phyloP scores from a whole-genome alignment of 2,888 invertebrate genomes.

The Ashinkailepas kermadecensis region DNA sequence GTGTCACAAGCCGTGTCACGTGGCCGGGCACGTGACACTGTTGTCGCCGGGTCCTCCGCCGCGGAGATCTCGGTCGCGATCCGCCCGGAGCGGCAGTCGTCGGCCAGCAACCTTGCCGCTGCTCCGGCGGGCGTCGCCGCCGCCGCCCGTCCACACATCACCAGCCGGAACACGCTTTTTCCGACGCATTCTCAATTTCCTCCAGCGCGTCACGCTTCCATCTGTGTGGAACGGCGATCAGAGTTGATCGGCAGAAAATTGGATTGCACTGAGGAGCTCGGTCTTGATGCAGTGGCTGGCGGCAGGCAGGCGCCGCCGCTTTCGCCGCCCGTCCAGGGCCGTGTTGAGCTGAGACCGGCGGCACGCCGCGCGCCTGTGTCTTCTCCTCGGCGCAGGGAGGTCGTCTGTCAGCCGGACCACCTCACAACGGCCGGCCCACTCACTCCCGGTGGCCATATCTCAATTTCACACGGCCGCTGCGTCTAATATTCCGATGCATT shows the following conservation, averaged over 20 bases:
- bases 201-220: neutral
- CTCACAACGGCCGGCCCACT: too few species aligned
- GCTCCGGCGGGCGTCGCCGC: neutral
- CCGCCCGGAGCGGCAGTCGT: neutral
- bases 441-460: neutral
- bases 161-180: neutral
- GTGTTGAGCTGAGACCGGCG: too few species aligned
- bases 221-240: neutral
- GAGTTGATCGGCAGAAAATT: neutral
- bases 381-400: too few species aligned
- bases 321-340: too few species aligned
- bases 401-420: too few species aligned
- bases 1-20: too few species aligned
- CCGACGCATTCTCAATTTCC: neutral
- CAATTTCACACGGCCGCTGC: neutral
- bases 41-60: neutral
- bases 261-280: neutral
- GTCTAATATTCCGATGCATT: conserved; percentile 17
- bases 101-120: neutral
- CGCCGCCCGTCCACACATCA: neutral
- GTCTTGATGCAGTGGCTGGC: too few species aligned
- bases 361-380: too few species aligned
- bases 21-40: too few species aligned
- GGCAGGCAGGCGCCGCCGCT: too few species aligned
- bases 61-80: neutral